Base-by-base conservation (phyloP, 2,797 vertebrate genomes). In the Paratrypauchen microcephalus region DNA sequence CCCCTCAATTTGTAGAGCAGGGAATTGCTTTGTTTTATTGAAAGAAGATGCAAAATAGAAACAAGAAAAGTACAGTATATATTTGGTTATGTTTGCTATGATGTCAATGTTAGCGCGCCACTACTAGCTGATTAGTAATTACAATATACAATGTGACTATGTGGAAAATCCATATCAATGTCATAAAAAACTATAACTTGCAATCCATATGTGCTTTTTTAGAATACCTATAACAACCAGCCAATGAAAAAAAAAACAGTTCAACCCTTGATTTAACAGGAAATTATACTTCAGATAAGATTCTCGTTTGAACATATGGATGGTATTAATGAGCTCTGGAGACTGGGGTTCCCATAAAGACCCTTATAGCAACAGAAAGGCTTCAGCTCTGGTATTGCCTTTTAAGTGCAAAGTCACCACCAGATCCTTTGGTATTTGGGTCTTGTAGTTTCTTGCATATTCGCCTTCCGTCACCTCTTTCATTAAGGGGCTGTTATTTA, bases 361-460 rank as follows among this genome's bases (percentile, higher is more conserved):
- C 11, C n/a, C 61, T 63, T 24, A 24, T 41, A 24, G 11, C 41
- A 26, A 63, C 39, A 16, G 23, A 47, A 64, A 45, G 6, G 7
- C 23, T 24, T 64, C 23, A 45, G 26, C 39, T 16, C 75, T 80
- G 73, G 69, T 15, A 30, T 60, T 70, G 57, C 65, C 66, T 65
- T 50, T 57, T 75, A 75, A 21, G 79, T 58, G 36, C 73, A 59
- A 21, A 8, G 59, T 45, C 65, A 50, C 70, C 13, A 13, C 52
- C 47, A 70, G 24, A 72, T 57, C 62, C 77, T 79, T 50, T 59
- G 56, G 69, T 71, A 70, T 62, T 69, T 36, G 67, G 67, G 75
- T 30, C 72, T 36, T 64, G 61, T 65, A 63, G 18, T 77, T 73
- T 71, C 77, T 41, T 72, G 36, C 48, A 73, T 36, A 39, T 70